phyloP scores from a whole-genome alignment of 2,888 invertebrate species.

The Hirtodrosophila histrioides region DNA sequence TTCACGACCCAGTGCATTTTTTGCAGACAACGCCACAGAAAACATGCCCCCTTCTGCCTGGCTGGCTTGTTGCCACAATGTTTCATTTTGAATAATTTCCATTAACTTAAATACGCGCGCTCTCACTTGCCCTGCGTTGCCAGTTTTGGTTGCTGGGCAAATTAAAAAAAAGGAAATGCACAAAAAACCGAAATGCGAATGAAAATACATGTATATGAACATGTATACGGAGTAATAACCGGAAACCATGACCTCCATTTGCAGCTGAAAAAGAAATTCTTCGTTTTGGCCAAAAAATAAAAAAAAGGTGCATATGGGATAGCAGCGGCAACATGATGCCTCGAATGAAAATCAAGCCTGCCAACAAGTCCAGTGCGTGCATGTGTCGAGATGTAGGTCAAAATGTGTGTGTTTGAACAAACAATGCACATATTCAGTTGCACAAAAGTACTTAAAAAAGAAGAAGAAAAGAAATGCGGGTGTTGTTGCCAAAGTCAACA shows the following conservation, averaged over 20 bases:
- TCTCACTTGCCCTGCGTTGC: conserved; percentile 22
- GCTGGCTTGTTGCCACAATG: conserved; percentile 26
- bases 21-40: not conserved
- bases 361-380: conserved; percentile 53
- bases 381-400: conserved; percentile 48
- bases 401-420: conserved; percentile 33
- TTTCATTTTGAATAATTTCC: conserved; percentile 63
- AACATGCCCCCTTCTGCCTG: not conserved
- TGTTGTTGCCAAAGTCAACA: conserved; percentile 67
- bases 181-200: conserved; percentile 15
- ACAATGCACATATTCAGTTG: conserved; percentile 53
- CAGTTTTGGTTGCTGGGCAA: conserved; percentile 8
- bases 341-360: conserved; percentile 63
- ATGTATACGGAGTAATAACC: conserved; percentile 44
- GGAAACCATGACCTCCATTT: conserved; percentile 66
- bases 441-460: conserved; percentile 27
- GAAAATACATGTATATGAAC: conserved; percentile 25
- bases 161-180: conserved; percentile 12
- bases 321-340: conserved; percentile 59
- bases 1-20: conserved; percentile 16
- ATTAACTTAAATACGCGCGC: conserved; percentile 65
- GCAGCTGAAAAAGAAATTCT: conserved; percentile 25
- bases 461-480: conserved; percentile 23
- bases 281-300: conserved; percentile 29
- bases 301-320: conserved; percentile 48